Percentiles rank a stretch among this genome's conserved stretches.
phyloP scores from a whole-genome alignment of 1,140 invertebrate species.

The Drosophila santomea region DNA sequence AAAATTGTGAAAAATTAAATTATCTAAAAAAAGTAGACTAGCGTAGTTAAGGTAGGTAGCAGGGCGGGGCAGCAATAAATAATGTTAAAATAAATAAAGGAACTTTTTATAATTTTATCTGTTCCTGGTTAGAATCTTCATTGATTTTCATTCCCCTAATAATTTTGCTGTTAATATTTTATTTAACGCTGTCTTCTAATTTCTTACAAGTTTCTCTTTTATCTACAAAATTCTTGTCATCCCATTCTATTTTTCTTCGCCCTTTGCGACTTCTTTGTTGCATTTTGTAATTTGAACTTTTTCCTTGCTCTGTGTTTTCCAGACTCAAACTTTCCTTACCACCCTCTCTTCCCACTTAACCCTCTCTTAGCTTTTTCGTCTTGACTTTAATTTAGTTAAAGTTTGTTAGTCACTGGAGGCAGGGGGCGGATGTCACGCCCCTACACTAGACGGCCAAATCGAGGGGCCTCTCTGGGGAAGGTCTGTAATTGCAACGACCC shows the following conservation, averaged over 20 bases:
- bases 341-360: slow-evolving; percentile 11
- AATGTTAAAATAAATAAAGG: too few species aligned
- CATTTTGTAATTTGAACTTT: slow-evolving; percentile 75
- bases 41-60: slow-evolving; percentile 13
- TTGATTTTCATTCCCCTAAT: background rate
- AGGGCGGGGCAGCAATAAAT: slow-evolving; percentile 4
- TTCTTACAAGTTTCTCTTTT: slow-evolving; percentile 68
- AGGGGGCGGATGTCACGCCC: slow-evolving; percentile 4
- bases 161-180: background rate
- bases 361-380: slow-evolving; percentile 28
- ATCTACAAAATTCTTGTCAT: slow-evolving; percentile 64
- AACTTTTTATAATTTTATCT: background rate
- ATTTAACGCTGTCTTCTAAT: slow-evolving; percentile 45
- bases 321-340: slow-evolving; percentile 49
- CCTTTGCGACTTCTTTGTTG: slow-evolving; percentile 59
- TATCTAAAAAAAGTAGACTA: slow-evolving; percentile 10
- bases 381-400: slow-evolving; percentile 59
- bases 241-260: background rate
- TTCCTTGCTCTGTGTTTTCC: slow-evolving; percentile 46
- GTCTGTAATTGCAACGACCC: slow-evolving; percentile 18
- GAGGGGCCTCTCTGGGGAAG: background rate
- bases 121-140: background rate
- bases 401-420: slow-evolving; percentile 28
- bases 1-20: too few species aligned
- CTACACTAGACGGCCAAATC: slow-evolving; percentile 10